Evolutionary conservation across 2,888 invertebrate genomes (phyloP), one percentile per base, ranked within the genome.

Genomic region (Globia sparganii): DNA sequence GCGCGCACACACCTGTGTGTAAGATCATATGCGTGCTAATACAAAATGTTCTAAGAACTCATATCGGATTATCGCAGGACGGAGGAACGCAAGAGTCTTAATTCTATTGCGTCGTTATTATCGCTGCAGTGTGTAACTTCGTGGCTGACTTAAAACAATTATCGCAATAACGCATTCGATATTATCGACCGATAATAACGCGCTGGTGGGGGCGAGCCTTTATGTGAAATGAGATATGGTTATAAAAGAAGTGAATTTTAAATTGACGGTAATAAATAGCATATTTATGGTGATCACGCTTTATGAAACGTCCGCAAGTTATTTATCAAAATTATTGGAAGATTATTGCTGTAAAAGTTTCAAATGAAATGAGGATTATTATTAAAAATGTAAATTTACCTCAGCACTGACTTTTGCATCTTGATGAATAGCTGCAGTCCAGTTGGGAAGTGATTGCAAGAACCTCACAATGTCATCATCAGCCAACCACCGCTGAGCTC

Each of bases 381-480:
- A 28, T 31, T 31, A 25, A 31, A 56, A 31, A 3, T 4, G 1
- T 0, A 15, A 49, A 78, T 75, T 73, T 56, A 90, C 91, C 77
- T 90, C 90, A 8, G 86, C 74, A 18, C 83, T 78, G 13, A 87
- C 81, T 13, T 84, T 84, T 5, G 81, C 25, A 28, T 78, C 81
- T 5, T 66, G 74, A 67, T 81, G 73, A 53, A 77, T 86, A 21
- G 89, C 93, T 4, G 92, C 91, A 31, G 87, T 83, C 93, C 95
- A 96, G 89, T 95, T 95, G 69, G 94, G 93, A 88, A 96, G 94
- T 87, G 97, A 98, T 97, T 98, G 99, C 88, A 99, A 97, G 95
- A 99, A 99, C 73, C 99, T 96, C 91, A 98, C 99, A 81, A 99
- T 99, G 92, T 99, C 99, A 90, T 99, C 99, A 94, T 99, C 99